These are phyloP conservation scores for Rhaphigaster nebulosa DNA, from an alignment of 2,888 invertebrate species.

Conservation along the genomic window DNA sequence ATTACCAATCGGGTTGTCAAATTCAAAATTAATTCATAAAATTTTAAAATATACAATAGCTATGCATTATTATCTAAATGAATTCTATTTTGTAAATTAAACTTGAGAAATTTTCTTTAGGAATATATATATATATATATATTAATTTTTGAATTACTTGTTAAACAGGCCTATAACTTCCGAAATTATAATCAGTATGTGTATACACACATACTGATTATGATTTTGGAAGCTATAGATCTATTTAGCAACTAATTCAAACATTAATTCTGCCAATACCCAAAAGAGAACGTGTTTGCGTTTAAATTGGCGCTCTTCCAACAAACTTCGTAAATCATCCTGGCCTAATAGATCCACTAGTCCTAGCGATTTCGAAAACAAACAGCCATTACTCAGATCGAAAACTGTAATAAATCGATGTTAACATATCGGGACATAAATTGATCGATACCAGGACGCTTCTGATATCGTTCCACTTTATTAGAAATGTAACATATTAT, in stretches of 20 bases:
- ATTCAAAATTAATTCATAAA: no score
- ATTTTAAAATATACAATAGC: no score
- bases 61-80: no score
- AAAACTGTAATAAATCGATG: constrained; percentile 12
- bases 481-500: background rate
- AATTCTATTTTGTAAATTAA: no score
- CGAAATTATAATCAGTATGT: no score
- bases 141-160: no score
- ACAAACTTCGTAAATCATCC: background rate
- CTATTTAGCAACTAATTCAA: background rate
- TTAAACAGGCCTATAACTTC: no score
- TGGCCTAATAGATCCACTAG: constrained; percentile 25
- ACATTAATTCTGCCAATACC: background rate
- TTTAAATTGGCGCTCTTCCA: background rate
- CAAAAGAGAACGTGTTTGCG: background rate
- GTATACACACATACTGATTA: no score
- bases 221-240: background rate
- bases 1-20: no score
- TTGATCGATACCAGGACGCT: background rate
- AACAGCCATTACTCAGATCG: constrained; percentile 28
- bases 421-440: background rate
- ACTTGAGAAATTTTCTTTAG: no score
- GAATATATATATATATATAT: no score
- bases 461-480: background rate
- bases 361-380: constrained; percentile 25